phyloP scores from a whole-genome alignment of 2,888 invertebrate genomes.

The Nebria brevicollis region DNA sequence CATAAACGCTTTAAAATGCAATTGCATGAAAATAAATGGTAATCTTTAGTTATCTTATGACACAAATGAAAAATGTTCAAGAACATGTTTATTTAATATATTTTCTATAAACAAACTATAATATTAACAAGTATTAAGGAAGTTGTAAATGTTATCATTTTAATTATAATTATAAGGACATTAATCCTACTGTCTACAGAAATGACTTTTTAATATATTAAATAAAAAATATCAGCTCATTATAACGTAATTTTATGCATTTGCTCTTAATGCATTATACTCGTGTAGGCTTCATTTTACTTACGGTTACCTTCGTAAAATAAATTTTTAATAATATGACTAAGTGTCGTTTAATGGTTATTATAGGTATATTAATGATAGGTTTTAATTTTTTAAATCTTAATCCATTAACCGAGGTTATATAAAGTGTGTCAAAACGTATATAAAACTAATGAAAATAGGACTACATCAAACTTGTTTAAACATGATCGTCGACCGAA shows the following conservation, averaged over 20 bases:
- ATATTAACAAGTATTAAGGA: too few species aligned
- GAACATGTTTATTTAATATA: too few species aligned
- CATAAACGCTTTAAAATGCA: too few species aligned
- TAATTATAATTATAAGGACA: too few species aligned
- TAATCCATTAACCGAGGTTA: too few species aligned
- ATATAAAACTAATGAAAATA: conserved; percentile 30
- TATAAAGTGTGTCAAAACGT: conserved; percentile 28
- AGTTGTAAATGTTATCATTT: too few species aligned
- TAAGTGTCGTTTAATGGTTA: conserved; percentile 26
- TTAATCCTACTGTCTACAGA: too few species aligned
- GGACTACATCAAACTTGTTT: not conserved
- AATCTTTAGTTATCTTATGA: too few species aligned
- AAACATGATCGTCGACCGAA: too few species aligned
- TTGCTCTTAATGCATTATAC: conserved; percentile 8
- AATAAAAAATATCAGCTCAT: conserved; percentile 19
- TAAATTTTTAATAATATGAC: conserved; percentile 30
- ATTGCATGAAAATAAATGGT: too few species aligned
- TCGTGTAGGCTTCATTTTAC: not conserved
- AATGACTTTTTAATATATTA: conserved; percentile 13
- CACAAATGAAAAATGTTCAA: too few species aligned
- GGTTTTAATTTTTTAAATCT: not conserved
- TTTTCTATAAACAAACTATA: too few species aligned
- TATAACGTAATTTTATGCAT: conserved; percentile 38
- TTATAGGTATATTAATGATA: conserved; percentile 4
- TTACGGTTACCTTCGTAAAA: conserved; percentile 6